Evolutionary conservation across 1,140 invertebrate genomes (phyloP).

Genomic region (Cyclargus thomasi): DNA sequence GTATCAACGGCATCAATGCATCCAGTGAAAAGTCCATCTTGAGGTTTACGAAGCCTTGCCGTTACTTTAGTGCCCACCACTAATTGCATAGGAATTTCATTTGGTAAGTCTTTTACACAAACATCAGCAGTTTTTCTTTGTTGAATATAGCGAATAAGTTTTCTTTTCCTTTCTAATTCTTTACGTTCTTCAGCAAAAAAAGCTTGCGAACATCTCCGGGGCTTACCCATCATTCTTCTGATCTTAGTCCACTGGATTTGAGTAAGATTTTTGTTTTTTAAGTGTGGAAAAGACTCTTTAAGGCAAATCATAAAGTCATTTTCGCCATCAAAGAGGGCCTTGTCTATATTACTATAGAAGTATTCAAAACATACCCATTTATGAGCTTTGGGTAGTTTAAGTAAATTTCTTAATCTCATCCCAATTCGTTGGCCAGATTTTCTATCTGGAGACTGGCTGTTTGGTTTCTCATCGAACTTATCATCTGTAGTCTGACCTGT

Average conservation of each 20-base stretch:
- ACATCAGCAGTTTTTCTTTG: constrained; percentile 93
- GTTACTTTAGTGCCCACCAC: constrained; percentile 98
- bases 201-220: constrained; percentile 92
- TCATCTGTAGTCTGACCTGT: constrained; percentile 56
- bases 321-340: constrained; percentile 94
- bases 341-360: constrained; percentile 99
- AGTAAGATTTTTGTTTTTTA: constrained; percentile 90
- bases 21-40: constrained; percentile 97
- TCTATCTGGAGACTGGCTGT: constrained; percentile 78
- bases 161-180: constrained; percentile 92
- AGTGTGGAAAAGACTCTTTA: constrained; percentile 94
- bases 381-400: constrained; percentile 98
- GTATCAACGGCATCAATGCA: constrained; percentile 98
- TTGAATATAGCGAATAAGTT: constrained; percentile 95
- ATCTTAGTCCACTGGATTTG: constrained; percentile 97
- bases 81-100: constrained; percentile 96
- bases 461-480: constrained; percentile 50
- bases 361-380: constrained; percentile 99
- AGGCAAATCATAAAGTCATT: constrained; percentile 98
- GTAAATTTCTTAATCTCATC: constrained; percentile 92
- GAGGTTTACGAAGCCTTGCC: constrained; percentile 90
- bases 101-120: constrained; percentile 91
- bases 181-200: constrained; percentile 97
- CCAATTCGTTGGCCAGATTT: constrained; percentile 93
- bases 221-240: constrained; percentile 97